These are phyloP conservation scores for Thunnus maccoyii DNA, from an alignment of 2,113 vertebrate genomes.

Conservation along the genomic window DNA sequence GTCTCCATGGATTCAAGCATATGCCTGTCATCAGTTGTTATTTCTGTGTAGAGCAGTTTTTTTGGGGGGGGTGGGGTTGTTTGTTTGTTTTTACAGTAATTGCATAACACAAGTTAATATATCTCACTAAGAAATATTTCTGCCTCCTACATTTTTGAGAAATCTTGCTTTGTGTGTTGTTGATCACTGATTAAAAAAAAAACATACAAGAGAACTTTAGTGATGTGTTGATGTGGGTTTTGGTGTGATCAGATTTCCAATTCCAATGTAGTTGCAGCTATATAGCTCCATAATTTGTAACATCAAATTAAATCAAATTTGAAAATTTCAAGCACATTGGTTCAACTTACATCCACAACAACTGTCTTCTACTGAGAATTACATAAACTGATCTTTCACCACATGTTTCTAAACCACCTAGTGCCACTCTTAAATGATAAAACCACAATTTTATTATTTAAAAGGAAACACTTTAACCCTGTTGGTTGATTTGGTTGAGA, in stretches of 20 bases:
- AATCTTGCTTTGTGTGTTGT: neutral
- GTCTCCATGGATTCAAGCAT: constrained; percentile 23
- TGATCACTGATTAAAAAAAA: neutral
- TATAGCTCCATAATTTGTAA: neutral
- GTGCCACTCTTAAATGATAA: neutral
- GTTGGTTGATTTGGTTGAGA: constrained; percentile 8
- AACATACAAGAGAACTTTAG: neutral
- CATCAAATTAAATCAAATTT: neutral
- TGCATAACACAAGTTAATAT: constrained; percentile 2
- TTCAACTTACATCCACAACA: neutral
- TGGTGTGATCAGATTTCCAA: neutral
- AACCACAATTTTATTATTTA: neutral
- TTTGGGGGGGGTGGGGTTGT: too few relatives aligned
- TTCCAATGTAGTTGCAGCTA: neutral
- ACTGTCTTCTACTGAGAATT: neutral
- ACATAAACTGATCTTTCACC: too few relatives aligned
- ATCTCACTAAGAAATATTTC: neutral
- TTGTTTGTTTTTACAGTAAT: constrained; percentile 5
- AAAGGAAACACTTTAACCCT: neutral
- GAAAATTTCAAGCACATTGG: neutral
- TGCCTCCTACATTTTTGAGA: neutral
- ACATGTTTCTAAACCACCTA: too few relatives aligned
- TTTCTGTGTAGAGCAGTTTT: constrained; percentile 14
- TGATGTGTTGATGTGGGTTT: neutral
- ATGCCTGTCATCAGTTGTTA: constrained; percentile 14